Base-by-base conservation (phyloP, 1,140 invertebrate species). In the Brachionus koreanus region DNA sequence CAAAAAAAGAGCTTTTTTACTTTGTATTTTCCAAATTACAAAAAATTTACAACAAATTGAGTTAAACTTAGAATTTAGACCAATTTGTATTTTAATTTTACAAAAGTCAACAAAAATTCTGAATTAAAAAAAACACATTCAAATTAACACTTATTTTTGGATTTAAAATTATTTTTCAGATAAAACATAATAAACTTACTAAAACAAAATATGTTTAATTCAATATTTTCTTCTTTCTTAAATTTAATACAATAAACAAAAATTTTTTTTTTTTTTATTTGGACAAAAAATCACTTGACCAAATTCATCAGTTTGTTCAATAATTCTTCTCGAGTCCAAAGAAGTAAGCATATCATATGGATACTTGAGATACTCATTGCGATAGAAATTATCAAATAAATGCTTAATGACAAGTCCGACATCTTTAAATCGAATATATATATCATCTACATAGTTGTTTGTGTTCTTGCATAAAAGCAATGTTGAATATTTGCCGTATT, bases 131-230 rank as follows among this genome's bases (percentile, higher is more conserved):
- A 79, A 9, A 33, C 10, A 19, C 29, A 79, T n/a, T n/a, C n/a
- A n/a, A n/a, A n/a, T n/a, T n/a, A n/a, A n/a, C n/a, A n/a, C n/a
- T n/a, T n/a, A n/a, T n/a, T n/a, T n/a, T n/a, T n/a, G n/a, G n/a
- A n/a, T n/a, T n/a, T n/a, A 29, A 29, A 29, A 29, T 29, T 29
- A 29, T 1, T 29, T 29, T 29, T 29, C 1, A 29, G 29, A 9
- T 1, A 23, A 49, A 49, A 49, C 16, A 16, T 39, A 72, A 74
- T 23, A 61, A 12, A 19, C 49, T 79, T 61, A 79, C 76, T 65
- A 61, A 79, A 79, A 79, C 33, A 65, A 37, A 79, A 25, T 7
- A 79, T 12, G 13, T 12, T 79, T n/a, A 23, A 25, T 13, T 74
- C 69, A 29, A 74, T 74, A 25, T 29, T 43, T 74, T 74, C 43